Evolutionary conservation across 2,113 vertebrate genomes (phyloP), one percentile per base, ranked within the genome.

Genomic region (Oreochromis tanganicae): DNA sequence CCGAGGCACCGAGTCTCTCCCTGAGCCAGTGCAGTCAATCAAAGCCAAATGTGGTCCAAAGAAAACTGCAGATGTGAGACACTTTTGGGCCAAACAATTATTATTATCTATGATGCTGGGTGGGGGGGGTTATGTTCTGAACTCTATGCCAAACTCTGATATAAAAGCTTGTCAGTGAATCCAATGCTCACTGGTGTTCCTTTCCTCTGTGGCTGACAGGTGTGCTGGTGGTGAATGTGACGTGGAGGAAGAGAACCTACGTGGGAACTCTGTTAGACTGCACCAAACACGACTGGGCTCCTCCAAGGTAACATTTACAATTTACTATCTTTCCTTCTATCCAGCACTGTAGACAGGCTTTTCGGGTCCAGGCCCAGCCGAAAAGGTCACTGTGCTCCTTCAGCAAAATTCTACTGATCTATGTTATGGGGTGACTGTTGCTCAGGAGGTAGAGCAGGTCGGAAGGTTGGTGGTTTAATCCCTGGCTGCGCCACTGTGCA

Each of bases 231-330:
- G 99, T 99, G 94, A 99, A 99, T 43, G 99, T 99, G 91, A 99
- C 98, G 0, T 99, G 99, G 99, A 97, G 99, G 93, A 99, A 99
- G 95, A 98, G 99, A 86, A 99, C 99, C 17, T 99, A 99, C 0
- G 99, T 99, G 79, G 99, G 99, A 89, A 99, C 99, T 1, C 96
- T 99, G 50, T 78, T 99, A 86, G 99, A 99, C 95, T 99, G 99
- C 93, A 99, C 98, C 92, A 99, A 99, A 87, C 99, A 99, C 59
- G 98, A 99, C 96, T 99, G 99, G 99, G 99, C 99, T 84, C 99
- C 99, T 89, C 99, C 98, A 68, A 98, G 99, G 99, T 99, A 97
- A 91, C 17, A 71, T 8, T 16, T n/a, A 3, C 10, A 5, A 43
- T 24, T 54, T 81, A 59, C 54, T 50, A 36, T 41, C 52, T 43